These are phyloP conservation scores for Microplitis mediator DNA, from an alignment of 1,140 invertebrate species.

Conservation along the genomic window DNA sequence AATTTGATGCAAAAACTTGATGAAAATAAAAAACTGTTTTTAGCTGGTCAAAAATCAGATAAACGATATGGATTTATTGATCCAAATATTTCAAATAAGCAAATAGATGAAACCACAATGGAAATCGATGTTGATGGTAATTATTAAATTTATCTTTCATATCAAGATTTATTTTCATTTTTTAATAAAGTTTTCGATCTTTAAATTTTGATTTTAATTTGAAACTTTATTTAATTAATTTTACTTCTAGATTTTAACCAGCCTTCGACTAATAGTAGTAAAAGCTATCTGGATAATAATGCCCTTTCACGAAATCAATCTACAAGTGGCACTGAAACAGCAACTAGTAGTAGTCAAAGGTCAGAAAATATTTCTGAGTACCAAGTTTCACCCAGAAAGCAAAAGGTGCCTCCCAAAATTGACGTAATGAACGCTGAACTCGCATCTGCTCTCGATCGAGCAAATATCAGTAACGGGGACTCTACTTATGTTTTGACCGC, in stretches of 20 bases:
- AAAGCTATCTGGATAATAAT: no score
- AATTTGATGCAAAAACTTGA: background rate
- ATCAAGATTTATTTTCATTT: no score
- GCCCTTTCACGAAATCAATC: no score
- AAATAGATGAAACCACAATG: background rate
- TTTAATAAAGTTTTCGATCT: no score
- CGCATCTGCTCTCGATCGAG: constrained; percentile 34
- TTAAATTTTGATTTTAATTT: no score
- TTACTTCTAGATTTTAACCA: no score
- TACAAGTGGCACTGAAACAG: no score
- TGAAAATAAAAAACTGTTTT: constrained; percentile 12
- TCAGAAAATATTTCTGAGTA: background rate
- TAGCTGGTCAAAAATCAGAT: background rate
- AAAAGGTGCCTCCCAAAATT: constrained; percentile 14
- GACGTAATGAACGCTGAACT: constrained; percentile 32
- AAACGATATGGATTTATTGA: constrained; percentile 12
- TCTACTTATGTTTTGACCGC: constrained; percentile 29
- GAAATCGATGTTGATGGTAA: background rate
- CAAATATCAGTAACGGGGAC: constrained; percentile 39
- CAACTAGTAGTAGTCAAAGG: constrained; percentile 1
- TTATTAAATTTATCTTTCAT: background rate
- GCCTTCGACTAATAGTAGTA: no score
- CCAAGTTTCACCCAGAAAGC: background rate
- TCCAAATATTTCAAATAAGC: no score
- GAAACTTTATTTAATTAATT: no score